A percentile compares a stretch with the other conserved stretches of the same genome.
Conservation (phyloP, 2,888 invertebrate species). For the Watsonalla binaria region DNA sequence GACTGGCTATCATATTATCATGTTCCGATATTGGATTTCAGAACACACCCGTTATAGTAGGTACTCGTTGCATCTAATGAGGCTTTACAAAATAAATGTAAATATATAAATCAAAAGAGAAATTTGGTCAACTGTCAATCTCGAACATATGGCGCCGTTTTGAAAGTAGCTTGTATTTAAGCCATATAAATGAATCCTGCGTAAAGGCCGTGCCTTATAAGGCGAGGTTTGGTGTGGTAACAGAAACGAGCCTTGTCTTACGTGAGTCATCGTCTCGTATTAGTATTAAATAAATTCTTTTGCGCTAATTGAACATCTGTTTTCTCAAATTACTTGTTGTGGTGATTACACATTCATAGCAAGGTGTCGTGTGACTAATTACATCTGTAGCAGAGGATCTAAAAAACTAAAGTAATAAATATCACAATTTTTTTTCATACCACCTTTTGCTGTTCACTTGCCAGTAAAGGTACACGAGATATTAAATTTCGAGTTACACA, state of each 20-base stretch:
- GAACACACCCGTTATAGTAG: no score
- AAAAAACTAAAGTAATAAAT: no score
- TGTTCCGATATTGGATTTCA: background rate
- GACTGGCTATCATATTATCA: background rate
- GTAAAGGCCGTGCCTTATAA: conserved; percentile 71
- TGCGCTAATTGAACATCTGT: conserved; percentile 67
- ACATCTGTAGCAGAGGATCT: background rate
- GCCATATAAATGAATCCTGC: conserved; percentile 68
- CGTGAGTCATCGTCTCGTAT: conserved; percentile 67
- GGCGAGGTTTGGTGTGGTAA: conserved; percentile 62
- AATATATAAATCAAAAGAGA: conserved; percentile 34
- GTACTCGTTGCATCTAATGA: conserved; percentile 2
- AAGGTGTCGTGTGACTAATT: conserved; percentile 23
- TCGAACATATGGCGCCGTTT: conserved; percentile 69
- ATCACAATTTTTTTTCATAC: no score
- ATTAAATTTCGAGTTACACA: no score
- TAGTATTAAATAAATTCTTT: conserved; percentile 64
- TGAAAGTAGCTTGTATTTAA: conserved; percentile 71
- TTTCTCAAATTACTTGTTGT: conserved; percentile 25
- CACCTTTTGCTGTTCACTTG: no score
- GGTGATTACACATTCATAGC: conserved; percentile 23
- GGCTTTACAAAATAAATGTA: background rate
- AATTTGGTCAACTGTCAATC: conserved; percentile 68
- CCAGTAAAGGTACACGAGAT: no score
- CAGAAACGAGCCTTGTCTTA: conserved; percentile 46